These are phyloP conservation scores for Anodontia alba DNA, from an alignment of 2,888 invertebrate genomes.

Conservation along the genomic window DNA sequence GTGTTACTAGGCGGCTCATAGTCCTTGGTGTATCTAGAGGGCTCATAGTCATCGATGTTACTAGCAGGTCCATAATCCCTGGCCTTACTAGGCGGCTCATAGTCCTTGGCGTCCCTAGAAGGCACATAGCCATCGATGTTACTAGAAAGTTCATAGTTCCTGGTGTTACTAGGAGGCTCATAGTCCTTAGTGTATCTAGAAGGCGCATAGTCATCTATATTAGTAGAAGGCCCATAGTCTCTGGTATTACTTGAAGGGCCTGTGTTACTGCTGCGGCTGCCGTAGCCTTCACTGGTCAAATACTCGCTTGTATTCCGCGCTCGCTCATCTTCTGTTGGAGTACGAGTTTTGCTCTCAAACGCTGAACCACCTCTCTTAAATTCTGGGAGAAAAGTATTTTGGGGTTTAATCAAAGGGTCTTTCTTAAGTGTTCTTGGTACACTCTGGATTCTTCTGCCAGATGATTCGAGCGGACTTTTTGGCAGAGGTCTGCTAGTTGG, in stretches of 20 bases:
- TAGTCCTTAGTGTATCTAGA: too few relatives aligned
- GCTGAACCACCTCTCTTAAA: background rate
- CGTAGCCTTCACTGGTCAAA: background rate
- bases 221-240: background rate
- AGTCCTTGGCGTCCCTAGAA: too few relatives aligned
- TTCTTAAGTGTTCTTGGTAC: background rate
- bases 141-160: too few relatives aligned
- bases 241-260: background rate
- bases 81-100: background rate
- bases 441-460: background rate
- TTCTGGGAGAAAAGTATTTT: background rate
- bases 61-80: background rate
- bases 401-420: background rate
- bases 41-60: background rate
- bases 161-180: too few relatives aligned
- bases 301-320: background rate
- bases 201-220: too few relatives aligned
- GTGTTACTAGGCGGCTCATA: background rate
- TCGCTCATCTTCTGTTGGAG: background rate
- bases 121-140: too few relatives aligned
- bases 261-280: background rate
- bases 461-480: background rate
- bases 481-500: background rate
- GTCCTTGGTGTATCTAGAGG: too few relatives aligned
- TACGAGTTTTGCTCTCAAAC: background rate